These are phyloP conservation scores for Cyprinodon diabolis DNA, from an alignment of 2,797 vertebrate species.

Conservation along the genomic window DNA sequence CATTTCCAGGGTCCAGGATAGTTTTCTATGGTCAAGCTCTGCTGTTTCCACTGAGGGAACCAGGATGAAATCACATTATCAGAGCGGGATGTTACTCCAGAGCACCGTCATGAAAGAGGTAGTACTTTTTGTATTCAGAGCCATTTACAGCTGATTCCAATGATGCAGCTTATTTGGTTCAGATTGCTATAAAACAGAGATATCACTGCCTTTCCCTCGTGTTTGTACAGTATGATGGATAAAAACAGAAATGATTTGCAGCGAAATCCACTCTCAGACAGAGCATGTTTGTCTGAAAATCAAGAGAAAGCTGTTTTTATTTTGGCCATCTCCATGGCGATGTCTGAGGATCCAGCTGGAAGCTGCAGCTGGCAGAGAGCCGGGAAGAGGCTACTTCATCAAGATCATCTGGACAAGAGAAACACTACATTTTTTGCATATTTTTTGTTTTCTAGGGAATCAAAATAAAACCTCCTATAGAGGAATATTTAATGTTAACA, in stretches of 20 bases:
- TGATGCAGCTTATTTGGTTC: neutral
- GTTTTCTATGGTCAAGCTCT: neutral
- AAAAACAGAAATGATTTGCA: neutral
- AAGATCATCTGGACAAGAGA: neutral
- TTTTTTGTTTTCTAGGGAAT: no score
- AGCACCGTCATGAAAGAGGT: neutral
- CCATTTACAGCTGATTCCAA: neutral
- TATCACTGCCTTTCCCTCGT: neutral
- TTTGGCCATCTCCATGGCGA: neutral
- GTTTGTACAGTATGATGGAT: neutral
- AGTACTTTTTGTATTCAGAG: neutral
- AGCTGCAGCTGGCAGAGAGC: neutral
- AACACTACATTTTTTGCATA: neutral
- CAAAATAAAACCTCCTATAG: neutral
- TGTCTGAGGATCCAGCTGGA: neutral
- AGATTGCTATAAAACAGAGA: neutral
- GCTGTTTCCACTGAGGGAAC: neutral
- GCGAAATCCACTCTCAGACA: neutral
- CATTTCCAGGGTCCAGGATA: neutral
- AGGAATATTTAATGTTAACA: neutral
- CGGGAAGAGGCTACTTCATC: neutral
- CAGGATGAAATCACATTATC: neutral
- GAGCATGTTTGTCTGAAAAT: neutral
- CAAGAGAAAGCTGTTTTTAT: constrained; percentile 1
- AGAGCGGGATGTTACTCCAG: neutral